Base-by-base conservation (phyloP, 1,140 invertebrate genomes). In the Theocolax elegans region DNA sequence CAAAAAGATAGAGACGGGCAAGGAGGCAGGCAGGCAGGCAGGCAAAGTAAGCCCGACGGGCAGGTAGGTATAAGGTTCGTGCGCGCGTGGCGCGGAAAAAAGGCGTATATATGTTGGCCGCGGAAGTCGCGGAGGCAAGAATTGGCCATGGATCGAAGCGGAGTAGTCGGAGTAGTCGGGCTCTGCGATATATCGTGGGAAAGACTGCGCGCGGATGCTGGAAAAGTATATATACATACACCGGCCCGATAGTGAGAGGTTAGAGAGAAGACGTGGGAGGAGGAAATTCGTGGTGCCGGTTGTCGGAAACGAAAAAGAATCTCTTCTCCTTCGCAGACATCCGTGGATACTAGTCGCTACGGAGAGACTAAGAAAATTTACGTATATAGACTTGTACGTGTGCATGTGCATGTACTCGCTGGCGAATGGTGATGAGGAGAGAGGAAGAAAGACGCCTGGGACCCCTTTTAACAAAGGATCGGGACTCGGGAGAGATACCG, bases 221-320 rank as follows among this genome's bases (percentile, higher is more conserved):
- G 68, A 71, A 71, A 71, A 67, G 65, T 29, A 44, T 44, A 38
- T 46, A 48, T 53, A 53, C 12, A n/a, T 58, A 13, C 15, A 23
- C 49, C 8, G 25, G 31, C 31, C 10, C 31, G 12, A 17, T 3
- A 51, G 13, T 51, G 48, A 51, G 31, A 29, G 9, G 51, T 23
- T 1, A 1, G 58, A n/a, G 42, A 46, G 25, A 51, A 51, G 23
- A 73, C 74, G 60, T 63, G 73, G 60, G 68, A 76, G 76, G 73
- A 77, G 76, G 74, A 77, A 77, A 79, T 77, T 79, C 76, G 77
- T 76, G 73, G 76, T 77, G 76, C 72, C 71, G 72, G 68, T 73
- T 72, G 72, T 77, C 72, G 74, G 70, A 72, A 71, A 72, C 25
- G 72, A 75, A 79, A 76, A 75, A 79, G 75, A 76, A 63, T 54